Conservation (phyloP, 2,797 vertebrate genomes). For the Cynodonichthys magdalenae region DNA sequence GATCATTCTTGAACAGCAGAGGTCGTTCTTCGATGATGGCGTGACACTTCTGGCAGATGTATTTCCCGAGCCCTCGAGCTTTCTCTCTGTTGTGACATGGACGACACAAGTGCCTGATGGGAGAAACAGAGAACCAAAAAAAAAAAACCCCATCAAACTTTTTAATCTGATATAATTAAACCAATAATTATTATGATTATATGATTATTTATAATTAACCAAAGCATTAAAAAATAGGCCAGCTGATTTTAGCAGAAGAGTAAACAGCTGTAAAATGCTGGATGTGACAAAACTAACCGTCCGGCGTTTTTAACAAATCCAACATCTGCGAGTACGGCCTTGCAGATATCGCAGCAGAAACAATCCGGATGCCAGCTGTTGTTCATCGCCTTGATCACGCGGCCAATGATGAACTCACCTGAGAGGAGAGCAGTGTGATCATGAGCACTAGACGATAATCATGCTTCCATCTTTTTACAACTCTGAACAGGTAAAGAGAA, state of each 20-base stretch:
- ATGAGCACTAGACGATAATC: background rate
- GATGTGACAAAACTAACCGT: constrained; percentile 81
- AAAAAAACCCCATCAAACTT: too few relatives aligned
- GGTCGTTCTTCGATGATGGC: constrained; percentile 96
- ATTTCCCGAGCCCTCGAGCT: constrained; percentile 93
- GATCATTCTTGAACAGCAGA: constrained; percentile 96
- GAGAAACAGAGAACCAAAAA: background rate
- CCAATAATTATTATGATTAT: too few relatives aligned
- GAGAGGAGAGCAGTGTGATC: constrained; percentile 3
- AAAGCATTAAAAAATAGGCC: background rate
- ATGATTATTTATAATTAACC: too few relatives aligned
- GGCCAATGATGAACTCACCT: constrained; percentile 98
- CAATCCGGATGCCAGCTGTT: constrained; percentile 99
- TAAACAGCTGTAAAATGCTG: background rate
- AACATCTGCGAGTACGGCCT: constrained; percentile 92
- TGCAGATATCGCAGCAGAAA: constrained; percentile 96
- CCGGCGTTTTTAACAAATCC: constrained; percentile 99
- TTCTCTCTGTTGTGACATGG: constrained; percentile 95
- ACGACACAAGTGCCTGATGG: constrained; percentile 91
- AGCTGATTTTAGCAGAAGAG: background rate
- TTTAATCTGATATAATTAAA: too few relatives aligned
- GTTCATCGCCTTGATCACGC: constrained; percentile 99
- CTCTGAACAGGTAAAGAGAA: background rate
- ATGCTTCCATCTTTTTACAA: background rate
- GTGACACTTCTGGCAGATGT: constrained; percentile 93